Evolutionary conservation across 2,797 vertebrate species (phyloP).

Genomic region (Phyllotis vaccarum): DNA sequence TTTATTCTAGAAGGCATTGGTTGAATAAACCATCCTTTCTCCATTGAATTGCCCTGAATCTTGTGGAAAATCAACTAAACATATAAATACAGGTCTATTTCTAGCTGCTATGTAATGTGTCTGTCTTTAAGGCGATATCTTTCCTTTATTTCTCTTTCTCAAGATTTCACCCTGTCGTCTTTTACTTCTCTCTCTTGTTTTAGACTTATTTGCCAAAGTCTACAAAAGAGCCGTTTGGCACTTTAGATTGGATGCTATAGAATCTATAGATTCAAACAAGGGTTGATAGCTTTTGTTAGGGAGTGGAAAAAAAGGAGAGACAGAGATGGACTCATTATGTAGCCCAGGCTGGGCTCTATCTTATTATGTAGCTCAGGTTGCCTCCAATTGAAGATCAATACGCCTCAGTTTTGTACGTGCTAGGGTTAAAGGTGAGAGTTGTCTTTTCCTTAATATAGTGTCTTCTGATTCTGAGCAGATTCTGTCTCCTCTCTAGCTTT

Average conservation of each 20-base stretch:
- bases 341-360: background rate
- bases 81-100: background rate
- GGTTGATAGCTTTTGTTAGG: background rate
- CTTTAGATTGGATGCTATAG: background rate
- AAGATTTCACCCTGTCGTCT: background rate
- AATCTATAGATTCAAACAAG: background rate
- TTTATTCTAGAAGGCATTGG: background rate
- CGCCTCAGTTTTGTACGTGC: background rate
- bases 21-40: background rate
- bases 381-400: background rate
- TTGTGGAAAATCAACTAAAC: background rate
- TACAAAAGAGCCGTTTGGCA: background rate
- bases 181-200: background rate
- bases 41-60: background rate
- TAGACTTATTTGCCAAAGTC: background rate
- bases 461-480: background rate
- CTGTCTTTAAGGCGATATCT: background rate
- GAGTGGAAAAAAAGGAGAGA: background rate
- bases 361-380: background rate
- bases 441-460: background rate
- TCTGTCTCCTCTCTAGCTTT: background rate
- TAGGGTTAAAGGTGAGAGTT: background rate
- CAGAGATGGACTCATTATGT: background rate
- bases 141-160: background rate
- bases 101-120: background rate